These are phyloP conservation scores for Dryobates pubescens DNA, from an alignment of 2,797 vertebrate genomes.

Conservation along the genomic window DNA sequence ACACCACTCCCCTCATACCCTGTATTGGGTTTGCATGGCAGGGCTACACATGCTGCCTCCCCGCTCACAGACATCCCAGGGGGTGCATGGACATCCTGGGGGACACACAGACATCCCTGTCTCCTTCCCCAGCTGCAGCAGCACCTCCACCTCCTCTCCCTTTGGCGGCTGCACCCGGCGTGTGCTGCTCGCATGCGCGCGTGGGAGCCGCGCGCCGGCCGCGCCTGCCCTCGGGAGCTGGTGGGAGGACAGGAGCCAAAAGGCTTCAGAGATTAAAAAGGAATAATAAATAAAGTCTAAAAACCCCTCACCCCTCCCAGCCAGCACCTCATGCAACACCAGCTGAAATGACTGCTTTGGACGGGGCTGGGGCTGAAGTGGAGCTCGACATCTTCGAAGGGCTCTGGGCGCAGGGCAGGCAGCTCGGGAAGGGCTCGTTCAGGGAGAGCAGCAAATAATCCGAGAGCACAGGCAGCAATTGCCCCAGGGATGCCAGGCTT, in stretches of 20 bases:
- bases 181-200: rapidly evolving
- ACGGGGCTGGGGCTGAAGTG: not conserved
- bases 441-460: not conserved
- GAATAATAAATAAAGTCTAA: not conserved
- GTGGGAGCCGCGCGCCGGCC: not conserved
- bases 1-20: rapidly evolving
- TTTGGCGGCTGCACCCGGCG: not conserved
- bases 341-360: not conserved
- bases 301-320: not conserved
- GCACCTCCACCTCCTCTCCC: not conserved
- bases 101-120: rapidly evolving
- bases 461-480: not conserved
- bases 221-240: not conserved
- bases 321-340: rapidly evolving
- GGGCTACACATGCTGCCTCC: not conserved
- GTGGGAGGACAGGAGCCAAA: not conserved
- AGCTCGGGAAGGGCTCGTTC: not conserved
- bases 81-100: rapidly evolving
- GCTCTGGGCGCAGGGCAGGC: not conserved
- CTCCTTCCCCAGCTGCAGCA: not conserved
- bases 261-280: not conserved
- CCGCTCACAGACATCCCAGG: rapidly evolving
- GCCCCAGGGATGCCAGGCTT: not conserved
- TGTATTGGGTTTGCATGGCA: not conserved
- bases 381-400: rapidly evolving